Evolutionary conservation across 2,888 invertebrate genomes (phyloP).

Genomic region (Polydrusus cervinus): DNA sequence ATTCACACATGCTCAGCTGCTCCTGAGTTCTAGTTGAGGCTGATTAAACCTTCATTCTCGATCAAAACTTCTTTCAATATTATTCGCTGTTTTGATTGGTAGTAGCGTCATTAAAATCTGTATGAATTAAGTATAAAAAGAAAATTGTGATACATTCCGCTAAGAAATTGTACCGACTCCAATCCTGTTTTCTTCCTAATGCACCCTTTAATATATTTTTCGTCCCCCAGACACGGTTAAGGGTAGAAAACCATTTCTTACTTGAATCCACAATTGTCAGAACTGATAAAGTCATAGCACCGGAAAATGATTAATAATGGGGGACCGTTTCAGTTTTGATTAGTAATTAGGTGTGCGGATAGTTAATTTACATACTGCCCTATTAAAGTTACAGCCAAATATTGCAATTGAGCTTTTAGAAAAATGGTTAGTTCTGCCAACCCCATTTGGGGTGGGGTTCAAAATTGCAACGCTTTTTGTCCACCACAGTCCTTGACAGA

Average conservation of each 20-base stretch:
- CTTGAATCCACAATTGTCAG: constrained; percentile 42
- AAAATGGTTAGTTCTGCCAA: background rate
- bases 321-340: constrained; percentile 24
- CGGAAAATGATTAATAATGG: constrained; percentile 50
- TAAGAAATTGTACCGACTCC: background rate
- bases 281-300: constrained; percentile 45
- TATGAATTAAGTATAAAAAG: no score
- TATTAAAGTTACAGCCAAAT: background rate
- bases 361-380: background rate
- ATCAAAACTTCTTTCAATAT: no score
- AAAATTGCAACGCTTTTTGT: background rate
- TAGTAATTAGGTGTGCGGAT: constrained; percentile 13
- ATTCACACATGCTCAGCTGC: no score
- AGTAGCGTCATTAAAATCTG: no score
- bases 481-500: no score
- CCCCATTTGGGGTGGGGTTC: background rate
- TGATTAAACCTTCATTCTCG: no score
- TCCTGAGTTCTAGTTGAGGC: no score
- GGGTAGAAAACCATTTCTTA: constrained; percentile 46
- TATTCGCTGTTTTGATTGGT: no score
- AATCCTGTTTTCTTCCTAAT: background rate
- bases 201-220: constrained; percentile 21
- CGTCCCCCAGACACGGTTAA: constrained; percentile 15
- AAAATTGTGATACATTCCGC: no score
- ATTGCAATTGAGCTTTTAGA: background rate